Conservation (phyloP, 2,797 vertebrate genomes). For the Spondyliosoma cantharus region DNA sequence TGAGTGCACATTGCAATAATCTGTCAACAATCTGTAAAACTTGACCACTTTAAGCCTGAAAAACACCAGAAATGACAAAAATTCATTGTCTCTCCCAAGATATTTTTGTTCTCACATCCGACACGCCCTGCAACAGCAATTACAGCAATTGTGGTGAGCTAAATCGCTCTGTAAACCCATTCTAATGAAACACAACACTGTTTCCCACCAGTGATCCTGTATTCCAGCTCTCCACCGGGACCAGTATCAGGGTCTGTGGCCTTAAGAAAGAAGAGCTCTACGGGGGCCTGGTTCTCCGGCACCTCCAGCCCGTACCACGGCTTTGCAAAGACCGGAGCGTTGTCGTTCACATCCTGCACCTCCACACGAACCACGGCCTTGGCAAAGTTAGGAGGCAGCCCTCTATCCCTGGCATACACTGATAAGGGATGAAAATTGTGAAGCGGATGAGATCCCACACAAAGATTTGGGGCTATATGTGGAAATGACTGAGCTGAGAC, state of each 20-base stretch:
- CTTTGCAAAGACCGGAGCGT: conserved; percentile 88
- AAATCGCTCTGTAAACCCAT: conserved; percentile 27
- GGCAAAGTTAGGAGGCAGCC: conserved; percentile 91
- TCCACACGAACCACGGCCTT: conserved; percentile 88
- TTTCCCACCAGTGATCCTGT: conserved; percentile 89
- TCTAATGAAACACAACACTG: conserved; percentile 19
- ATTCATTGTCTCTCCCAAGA: conserved; percentile 16
- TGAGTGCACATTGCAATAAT: conserved; percentile 11
- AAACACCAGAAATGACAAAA: conserved; percentile 30
- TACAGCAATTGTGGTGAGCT: conserved; percentile 26
- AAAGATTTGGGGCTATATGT: neutral
- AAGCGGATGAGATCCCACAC: neutral
- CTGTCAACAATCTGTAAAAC: conserved; percentile 27
- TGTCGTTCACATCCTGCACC: conserved; percentile 94
- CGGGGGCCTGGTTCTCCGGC: conserved; percentile 90
- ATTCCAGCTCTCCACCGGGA: conserved; percentile 89
- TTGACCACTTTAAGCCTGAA: neutral
- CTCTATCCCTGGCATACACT: conserved; percentile 94
- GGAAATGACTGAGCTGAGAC: neutral
- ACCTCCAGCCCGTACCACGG: conserved; percentile 89
- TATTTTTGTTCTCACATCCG: conserved; percentile 22
- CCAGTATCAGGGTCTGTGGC: conserved; percentile 92
- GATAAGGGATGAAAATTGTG: conserved; percentile 44
- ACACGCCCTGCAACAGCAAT: conserved; percentile 18
- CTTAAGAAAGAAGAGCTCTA: conserved; percentile 88